Conservation (phyloP, 2,888 invertebrate genomes). For the Vesta saturnalis region DNA sequence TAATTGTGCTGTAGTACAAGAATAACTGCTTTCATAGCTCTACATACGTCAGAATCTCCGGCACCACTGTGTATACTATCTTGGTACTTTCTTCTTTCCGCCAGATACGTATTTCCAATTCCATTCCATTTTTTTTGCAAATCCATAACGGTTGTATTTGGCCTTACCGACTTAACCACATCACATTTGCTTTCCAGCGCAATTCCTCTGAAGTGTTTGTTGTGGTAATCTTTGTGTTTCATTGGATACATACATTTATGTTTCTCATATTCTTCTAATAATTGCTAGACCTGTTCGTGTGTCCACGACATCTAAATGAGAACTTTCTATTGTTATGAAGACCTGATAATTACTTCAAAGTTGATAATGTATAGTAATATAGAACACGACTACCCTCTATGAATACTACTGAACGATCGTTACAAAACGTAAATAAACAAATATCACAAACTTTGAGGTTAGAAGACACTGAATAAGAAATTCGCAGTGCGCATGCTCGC, state of each 20-base stretch:
- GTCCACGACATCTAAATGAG: background rate
- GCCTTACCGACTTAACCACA: background rate
- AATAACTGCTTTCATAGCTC: background rate
- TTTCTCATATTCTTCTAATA: background rate
- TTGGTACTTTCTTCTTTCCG: background rate
- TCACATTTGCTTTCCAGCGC: background rate
- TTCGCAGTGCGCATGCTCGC: background rate
- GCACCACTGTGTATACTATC: background rate
- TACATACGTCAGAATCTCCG: background rate
- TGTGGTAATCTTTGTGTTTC: background rate
- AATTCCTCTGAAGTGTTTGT: background rate
- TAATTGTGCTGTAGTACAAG: background rate
- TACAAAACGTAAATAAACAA: no score
- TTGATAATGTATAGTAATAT: background rate
- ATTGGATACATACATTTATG: background rate
- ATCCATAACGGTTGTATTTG: background rate
- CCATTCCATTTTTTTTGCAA: conserved; percentile 7
- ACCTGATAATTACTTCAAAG: background rate
- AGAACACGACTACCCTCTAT: no score
- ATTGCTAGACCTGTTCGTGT: background rate
- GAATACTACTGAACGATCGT: no score
- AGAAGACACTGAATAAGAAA: no score
- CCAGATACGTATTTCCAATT: background rate
- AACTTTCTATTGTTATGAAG: background rate
- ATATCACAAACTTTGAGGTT: no score